Base-by-base conservation (phyloP, 1,140 invertebrate species). In the Parasteatoda tepidariorum region DNA sequence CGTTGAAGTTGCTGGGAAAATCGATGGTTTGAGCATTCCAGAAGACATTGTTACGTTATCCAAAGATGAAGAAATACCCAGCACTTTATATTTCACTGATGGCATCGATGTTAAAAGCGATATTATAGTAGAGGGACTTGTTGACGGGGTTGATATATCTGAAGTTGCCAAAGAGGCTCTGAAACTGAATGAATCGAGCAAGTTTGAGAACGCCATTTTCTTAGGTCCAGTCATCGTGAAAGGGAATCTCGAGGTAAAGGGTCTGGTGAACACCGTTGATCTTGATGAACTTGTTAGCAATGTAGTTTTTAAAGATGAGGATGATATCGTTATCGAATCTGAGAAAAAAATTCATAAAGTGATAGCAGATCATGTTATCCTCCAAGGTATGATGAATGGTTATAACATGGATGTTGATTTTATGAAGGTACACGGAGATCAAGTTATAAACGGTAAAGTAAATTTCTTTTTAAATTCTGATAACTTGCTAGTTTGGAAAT, bases 111-210 rank as follows among this genome's bases (percentile, higher is more conserved):
- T 71, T 18, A 28, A 79, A 13, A 41, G 13, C 6, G 28, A 79
- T 24, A 79, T 84, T 7, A 54, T 62, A 7, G 83, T 71, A 2
- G n/a, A 64, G 33, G 66, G 57, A 0, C 15, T 71, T 0, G 83
- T 84, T 9, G 83, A 84, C 34, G 74, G 75, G 33, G 67, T 84
- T 3, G 67, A 84, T 34, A 59, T 84, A n/a, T 61, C 55, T 6
- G 83, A 75, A 48, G 22, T 62, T 6, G 67, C 54, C 1, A 71
- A 34, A 22, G 26, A 71, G 24, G 73, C 83, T 11, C n/a, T 84
- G 18, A 78, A 79, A 33, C 0, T 57, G 26, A 71, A 78, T 30
- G 74, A 78, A 54, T 41, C 67, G 0, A 30, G 54, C 28, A 24
- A 33, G 38, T 70, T 83, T 30, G 22, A 83, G 18, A 34, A 83